Evolutionary conservation across 2,888 invertebrate genomes (phyloP).

Genomic region (Baccha elongata): DNA sequence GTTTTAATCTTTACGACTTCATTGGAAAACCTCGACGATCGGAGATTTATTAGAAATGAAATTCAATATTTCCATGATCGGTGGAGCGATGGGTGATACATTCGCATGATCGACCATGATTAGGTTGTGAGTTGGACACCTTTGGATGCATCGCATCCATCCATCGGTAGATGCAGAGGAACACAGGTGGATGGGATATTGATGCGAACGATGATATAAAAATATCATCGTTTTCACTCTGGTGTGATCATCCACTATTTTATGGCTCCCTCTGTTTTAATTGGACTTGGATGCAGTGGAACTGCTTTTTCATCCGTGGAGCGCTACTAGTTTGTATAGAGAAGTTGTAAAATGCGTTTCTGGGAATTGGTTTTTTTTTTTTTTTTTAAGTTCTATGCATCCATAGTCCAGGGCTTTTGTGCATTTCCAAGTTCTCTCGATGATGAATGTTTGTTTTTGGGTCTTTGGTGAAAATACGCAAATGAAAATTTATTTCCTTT

Average conservation of each 20-base stretch:
- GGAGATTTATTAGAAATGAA: slow-evolving; percentile 73
- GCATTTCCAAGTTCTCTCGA: slow-evolving; percentile 41
- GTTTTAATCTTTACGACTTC: slow-evolving; percentile 73
- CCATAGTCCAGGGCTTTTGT: background rate
- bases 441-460: slow-evolving; percentile 64
- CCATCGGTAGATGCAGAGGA: slow-evolving; percentile 17
- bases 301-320: slow-evolving; percentile 9
- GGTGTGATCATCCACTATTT: slow-evolving; percentile 57
- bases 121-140: slow-evolving; percentile 28
- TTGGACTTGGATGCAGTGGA: slow-evolving; percentile 19
- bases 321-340: slow-evolving; percentile 59
- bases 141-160: slow-evolving; percentile 6
- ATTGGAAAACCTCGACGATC: slow-evolving; percentile 70
- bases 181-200: slow-evolving; percentile 16
- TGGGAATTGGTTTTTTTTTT: slow-evolving; percentile 35
- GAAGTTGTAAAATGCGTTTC: slow-evolving; percentile 64
- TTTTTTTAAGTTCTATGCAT: background rate
- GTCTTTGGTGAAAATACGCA: slow-evolving; percentile 71
- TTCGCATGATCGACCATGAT: slow-evolving; percentile 25
- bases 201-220: slow-evolving; percentile 57
- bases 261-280: slow-evolving; percentile 56
- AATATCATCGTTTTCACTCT: slow-evolving; percentile 59
- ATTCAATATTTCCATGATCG: slow-evolving; percentile 70
- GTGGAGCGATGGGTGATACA: slow-evolving; percentile 31
- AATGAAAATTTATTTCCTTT: slow-evolving; percentile 69